Percentiles rank a stretch among this genome's conserved stretches.
phyloP scores from a whole-genome alignment of 2,113 vertebrate species.

The Sterrhoptilus dennistouni region DNA sequence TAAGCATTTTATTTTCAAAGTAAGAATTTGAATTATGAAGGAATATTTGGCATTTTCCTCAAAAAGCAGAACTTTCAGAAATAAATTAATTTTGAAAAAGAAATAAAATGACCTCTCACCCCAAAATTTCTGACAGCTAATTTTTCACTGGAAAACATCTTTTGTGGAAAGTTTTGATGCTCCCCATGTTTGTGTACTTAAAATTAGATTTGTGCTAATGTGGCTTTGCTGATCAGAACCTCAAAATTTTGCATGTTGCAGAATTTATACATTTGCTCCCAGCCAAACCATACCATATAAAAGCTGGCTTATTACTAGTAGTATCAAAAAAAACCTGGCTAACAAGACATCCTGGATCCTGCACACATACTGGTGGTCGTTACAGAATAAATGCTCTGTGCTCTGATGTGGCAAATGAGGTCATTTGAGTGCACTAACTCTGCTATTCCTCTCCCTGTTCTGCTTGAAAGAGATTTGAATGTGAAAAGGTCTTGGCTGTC shows the following conservation, averaged over 20 bases:
- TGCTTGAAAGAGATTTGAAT: constrained; percentile 61
- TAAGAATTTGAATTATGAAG: constrained; percentile 5
- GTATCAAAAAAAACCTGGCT: constrained; percentile 25
- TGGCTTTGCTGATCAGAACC: not conserved
- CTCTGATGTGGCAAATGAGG: constrained; percentile 69
- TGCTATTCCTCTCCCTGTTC: constrained; percentile 39
- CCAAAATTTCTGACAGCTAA: not conserved
- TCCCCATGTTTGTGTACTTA: not conserved
- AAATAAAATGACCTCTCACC: not conserved
- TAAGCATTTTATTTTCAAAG: constrained; percentile 37
- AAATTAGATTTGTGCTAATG: not conserved
- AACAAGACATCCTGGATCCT: constrained; percentile 16
- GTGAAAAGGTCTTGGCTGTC: constrained; percentile 60
- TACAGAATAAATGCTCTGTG: constrained; percentile 44
- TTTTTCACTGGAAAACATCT: constrained; percentile 18
- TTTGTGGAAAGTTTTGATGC: not conserved
- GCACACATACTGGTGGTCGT: constrained; percentile 33
- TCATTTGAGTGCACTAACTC: constrained; percentile 55
- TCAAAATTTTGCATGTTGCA: not conserved
- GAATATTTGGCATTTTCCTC: constrained; percentile 5
- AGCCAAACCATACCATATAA: constrained; percentile 40
- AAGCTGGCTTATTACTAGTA: not conserved
- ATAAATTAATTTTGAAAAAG: not conserved
- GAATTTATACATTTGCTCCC: not conserved
- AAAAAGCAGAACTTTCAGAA: constrained; percentile 11